phyloP scores from a whole-genome alignment of 2,888 invertebrate genomes.

The Orthosia gracilis region DNA sequence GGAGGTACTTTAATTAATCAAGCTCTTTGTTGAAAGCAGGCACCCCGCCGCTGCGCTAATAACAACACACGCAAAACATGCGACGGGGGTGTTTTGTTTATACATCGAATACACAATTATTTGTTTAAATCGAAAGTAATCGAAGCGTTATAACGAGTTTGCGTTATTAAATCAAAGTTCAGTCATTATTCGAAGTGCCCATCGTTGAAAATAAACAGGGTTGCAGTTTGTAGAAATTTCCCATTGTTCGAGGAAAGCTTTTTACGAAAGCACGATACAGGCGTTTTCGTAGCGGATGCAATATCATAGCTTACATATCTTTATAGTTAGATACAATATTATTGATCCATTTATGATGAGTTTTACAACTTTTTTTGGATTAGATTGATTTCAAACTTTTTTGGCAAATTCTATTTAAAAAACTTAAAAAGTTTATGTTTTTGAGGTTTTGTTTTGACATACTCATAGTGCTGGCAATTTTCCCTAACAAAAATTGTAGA shows the following conservation, averaged over 20 bases:
- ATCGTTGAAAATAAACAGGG: slow-evolving; percentile 38
- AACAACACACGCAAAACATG: slow-evolving; percentile 83
- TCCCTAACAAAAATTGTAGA: background rate
- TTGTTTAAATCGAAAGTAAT: slow-evolving; percentile 84
- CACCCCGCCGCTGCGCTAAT: slow-evolving; percentile 83
- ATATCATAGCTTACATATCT: background rate
- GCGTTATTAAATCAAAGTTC: slow-evolving; percentile 63
- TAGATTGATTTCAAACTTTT: background rate
- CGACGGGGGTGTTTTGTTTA: slow-evolving; percentile 82
- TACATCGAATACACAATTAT: slow-evolving; percentile 79
- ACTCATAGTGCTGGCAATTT: background rate
- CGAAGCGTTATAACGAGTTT: slow-evolving; percentile 77
- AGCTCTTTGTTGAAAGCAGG: slow-evolving; percentile 84
- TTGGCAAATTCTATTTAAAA: no score
- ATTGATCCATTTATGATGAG: no score
- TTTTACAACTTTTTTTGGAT: background rate
- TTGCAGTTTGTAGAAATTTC: background rate
- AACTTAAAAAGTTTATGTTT: background rate
- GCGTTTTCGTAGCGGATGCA: background rate
- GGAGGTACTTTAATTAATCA: slow-evolving; percentile 90
- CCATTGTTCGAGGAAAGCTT: slow-evolving; percentile 3
- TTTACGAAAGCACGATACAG: background rate
- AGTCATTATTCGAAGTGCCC: slow-evolving; percentile 66
- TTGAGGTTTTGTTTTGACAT: background rate
- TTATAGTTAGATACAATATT: background rate